Evolutionary conservation across 2,888 invertebrate genomes (phyloP).

Genomic region (Dascillus cervinus): DNA sequence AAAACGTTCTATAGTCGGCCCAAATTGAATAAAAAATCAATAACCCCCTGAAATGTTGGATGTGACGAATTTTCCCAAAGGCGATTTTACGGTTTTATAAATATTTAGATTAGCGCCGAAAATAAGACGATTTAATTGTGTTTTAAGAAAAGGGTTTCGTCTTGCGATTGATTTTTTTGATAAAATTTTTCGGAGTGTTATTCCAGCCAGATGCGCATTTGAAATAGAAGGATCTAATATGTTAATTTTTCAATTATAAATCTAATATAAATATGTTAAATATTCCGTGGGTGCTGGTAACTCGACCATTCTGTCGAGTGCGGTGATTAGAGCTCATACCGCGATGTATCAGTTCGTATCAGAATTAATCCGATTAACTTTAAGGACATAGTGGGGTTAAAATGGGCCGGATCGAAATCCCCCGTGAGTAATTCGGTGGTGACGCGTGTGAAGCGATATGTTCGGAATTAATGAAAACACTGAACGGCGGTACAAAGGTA

Average conservation of each 20-base stretch:
- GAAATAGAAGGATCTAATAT: conserved; percentile 21
- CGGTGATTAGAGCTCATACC: conserved; percentile 31
- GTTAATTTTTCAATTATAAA: conserved; percentile 40
- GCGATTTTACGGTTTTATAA: too few species aligned
- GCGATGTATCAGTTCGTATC: conserved; percentile 37
- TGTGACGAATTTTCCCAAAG: too few species aligned
- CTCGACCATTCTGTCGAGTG: conserved; percentile 30
- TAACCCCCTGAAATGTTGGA: too few species aligned
- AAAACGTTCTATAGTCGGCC: too few species aligned
- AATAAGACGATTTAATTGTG: too few species aligned
- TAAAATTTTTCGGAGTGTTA: conserved; percentile 8
- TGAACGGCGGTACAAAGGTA: conserved; percentile 21
- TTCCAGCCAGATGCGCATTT: conserved; percentile 14
- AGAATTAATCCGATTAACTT: conserved; percentile 43
- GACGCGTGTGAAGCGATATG: conserved; percentile 40
- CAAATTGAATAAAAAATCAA: too few species aligned
- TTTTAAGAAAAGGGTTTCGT: too few species aligned
- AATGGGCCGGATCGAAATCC: conserved; percentile 40
- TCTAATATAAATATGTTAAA: conserved; percentile 36
- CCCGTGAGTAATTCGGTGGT: conserved; percentile 42
- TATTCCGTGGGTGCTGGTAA: conserved; percentile 26
- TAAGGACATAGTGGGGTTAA: conserved; percentile 42
- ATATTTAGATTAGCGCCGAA: too few species aligned
- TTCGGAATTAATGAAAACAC: conserved; percentile 41
- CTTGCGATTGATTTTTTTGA: too few species aligned